These are phyloP conservation scores for Carcina quercana DNA, from an alignment of 2,888 invertebrate genomes.

Conservation along the genomic window DNA sequence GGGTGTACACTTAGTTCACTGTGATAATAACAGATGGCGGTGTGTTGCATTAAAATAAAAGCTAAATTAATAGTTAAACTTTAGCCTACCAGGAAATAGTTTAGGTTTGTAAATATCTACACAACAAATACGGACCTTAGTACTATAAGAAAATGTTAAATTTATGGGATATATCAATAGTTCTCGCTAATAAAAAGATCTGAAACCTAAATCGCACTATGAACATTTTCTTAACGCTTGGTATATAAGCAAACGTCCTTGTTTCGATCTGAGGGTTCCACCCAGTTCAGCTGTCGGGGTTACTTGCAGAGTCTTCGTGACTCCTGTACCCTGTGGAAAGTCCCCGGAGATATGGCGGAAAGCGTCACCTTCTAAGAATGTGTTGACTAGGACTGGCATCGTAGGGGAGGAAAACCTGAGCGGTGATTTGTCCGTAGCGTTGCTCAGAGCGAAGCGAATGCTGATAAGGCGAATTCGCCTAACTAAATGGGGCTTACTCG, in stretches of 20 bases:
- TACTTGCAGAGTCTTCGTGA: conserved; percentile 50
- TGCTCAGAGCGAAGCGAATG: conserved; percentile 72
- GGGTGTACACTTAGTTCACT: too few relatives aligned
- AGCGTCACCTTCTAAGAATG: conserved; percentile 60
- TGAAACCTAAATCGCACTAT: conserved; percentile 36
- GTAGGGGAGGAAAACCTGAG: conserved; percentile 55
- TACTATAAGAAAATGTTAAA: too few relatives aligned
- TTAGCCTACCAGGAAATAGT: too few relatives aligned
- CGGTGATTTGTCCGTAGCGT: conserved; percentile 42
- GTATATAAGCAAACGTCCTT: conserved; percentile 16
- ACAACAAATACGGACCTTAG: too few relatives aligned
- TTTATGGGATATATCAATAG: too few relatives aligned
- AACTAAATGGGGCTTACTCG: conserved; percentile 75
- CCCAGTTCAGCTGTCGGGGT: conserved; percentile 67
- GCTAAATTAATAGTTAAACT: too few relatives aligned
- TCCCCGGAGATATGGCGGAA: conserved; percentile 72
- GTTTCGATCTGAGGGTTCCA: conserved; percentile 29
- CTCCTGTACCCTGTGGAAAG: conserved; percentile 68
- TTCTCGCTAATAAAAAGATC: too few relatives aligned
- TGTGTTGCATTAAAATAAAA: too few relatives aligned
- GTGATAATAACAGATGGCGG: too few relatives aligned
- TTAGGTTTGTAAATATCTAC: too few relatives aligned
- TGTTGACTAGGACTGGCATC: conserved; percentile 45
- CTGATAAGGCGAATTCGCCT: conserved; percentile 36
- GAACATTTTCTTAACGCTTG: conserved; percentile 21